Conservation (phyloP, 2,113 vertebrate genomes). For the Anseranas semipalmata region DNA sequence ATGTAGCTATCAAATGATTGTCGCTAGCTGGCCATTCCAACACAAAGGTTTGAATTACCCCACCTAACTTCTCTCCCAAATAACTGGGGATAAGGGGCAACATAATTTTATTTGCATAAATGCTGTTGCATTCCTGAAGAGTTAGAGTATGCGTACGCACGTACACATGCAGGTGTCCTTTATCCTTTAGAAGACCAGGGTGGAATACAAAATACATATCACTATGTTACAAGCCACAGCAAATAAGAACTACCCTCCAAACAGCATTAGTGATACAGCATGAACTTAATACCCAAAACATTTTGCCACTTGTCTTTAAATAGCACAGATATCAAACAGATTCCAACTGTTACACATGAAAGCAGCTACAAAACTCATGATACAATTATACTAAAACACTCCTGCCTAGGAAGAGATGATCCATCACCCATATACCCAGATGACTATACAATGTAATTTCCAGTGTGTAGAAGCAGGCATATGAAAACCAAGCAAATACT, state of each 20-base stretch:
- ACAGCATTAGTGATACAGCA: background rate
- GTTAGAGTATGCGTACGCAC: too few species aligned
- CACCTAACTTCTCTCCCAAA: background rate
- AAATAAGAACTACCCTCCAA: background rate
- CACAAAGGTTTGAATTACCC: background rate
- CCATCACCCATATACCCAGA: rapidly evolving
- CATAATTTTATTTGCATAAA: background rate
- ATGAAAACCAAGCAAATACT: background rate
- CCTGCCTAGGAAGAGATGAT: background rate
- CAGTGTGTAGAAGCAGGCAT: background rate
- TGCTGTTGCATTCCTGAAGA: background rate
- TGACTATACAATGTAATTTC: background rate
- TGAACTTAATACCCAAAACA: background rate
- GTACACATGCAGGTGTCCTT: background rate
- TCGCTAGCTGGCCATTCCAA: background rate
- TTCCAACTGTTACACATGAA: background rate
- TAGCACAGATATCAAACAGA: background rate
- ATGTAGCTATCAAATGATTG: background rate
- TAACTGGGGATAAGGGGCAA: background rate
- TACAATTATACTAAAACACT: background rate
- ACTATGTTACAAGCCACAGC: background rate
- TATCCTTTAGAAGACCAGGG: background rate
- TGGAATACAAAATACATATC: background rate
- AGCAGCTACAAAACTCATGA: background rate
- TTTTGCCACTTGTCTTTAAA: background rate